Conservation (phyloP, 2,113 vertebrate species). For the Oplegnathus fasciatus region DNA sequence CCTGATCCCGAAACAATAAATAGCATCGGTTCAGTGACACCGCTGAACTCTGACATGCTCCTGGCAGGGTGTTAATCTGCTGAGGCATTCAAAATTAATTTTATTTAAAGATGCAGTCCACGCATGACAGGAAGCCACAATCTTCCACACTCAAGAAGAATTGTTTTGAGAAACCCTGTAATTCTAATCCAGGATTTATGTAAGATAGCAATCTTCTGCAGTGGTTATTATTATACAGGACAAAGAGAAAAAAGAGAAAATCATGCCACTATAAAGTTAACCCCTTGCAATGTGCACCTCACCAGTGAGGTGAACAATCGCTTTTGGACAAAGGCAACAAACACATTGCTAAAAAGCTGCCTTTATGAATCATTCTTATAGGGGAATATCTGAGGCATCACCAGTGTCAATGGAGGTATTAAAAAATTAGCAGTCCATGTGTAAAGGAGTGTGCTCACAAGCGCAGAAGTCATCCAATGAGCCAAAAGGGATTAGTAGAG, state of each 20-base stretch:
- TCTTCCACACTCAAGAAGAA: background rate
- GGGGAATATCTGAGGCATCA: slow-evolving; percentile 15
- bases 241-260: background rate
- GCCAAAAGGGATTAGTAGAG: slow-evolving; percentile 72
- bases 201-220: background rate
- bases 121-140: background rate
- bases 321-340: slow-evolving; percentile 11
- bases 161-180: background rate
- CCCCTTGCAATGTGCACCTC: background rate
- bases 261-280: background rate
- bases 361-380: slow-evolving; percentile 1
- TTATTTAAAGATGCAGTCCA: background rate
- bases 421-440: slow-evolving; percentile 38
- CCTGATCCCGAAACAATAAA: slow-evolving; percentile 28
- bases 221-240: background rate
- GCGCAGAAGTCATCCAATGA: slow-evolving; percentile 65
- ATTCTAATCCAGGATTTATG: background rate
- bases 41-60: slow-evolving; percentile 30
- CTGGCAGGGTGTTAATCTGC: background rate
- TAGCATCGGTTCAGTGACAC: slow-evolving; percentile 24
- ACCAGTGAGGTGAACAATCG: background rate
- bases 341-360: slow-evolving; percentile 7
- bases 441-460: slow-evolving; percentile 50
- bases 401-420: slow-evolving; percentile 46
- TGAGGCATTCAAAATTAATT: background rate